Evolutionary conservation across 2,888 invertebrate genomes (phyloP), one percentile per base, ranked within the genome.

Genomic region (Pristionchus exspectatus): DNA sequence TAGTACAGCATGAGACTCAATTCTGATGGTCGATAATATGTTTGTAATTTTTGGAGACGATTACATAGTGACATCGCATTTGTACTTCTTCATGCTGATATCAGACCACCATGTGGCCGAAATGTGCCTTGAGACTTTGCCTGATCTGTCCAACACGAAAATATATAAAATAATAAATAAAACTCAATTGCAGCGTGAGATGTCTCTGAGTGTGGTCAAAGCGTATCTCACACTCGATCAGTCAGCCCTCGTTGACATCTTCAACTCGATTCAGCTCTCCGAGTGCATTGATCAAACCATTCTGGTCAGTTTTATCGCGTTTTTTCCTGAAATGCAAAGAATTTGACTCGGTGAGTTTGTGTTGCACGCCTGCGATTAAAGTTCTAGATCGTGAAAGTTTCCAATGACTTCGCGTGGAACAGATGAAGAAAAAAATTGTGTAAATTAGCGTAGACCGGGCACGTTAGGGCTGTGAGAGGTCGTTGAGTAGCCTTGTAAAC

Each of bases 251-350:
- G 9, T 54, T 3, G n/a, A 50, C 0, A 10, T 81, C 18, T 18
- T 81, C 27, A n/a, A 50, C 2, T n/a, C 7, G 81, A n/a, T 81
- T 21, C 1, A 54, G 14, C 14, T n/a, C 81, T 54, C 81, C 27
- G 50, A 50, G 12, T n/a, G 81, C 24, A 54, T 81, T n/a, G 54
- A 81, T n/a, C 24, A 27, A n/a, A 81, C 81, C n/a, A n/a, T 81
- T 3, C 1, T 74, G 38, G 74, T 74, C 16, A 74, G 38, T 24
- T 24, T 63, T 24, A 59, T 59, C 5, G 24, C 24, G 18, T 59
- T 24, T 59, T 21, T 59, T 59, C 4, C 14, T 18, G 24, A 5
- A 16, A 21, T 21, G 59, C 5, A 16, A 59, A 21, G 18, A 59
- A 59, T 59, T 59, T 18, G 12, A 50, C 44, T 50, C 10, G 44